Evolutionary conservation across 2,113 vertebrate genomes (phyloP).

Genomic region (Indicator indicator): DNA sequence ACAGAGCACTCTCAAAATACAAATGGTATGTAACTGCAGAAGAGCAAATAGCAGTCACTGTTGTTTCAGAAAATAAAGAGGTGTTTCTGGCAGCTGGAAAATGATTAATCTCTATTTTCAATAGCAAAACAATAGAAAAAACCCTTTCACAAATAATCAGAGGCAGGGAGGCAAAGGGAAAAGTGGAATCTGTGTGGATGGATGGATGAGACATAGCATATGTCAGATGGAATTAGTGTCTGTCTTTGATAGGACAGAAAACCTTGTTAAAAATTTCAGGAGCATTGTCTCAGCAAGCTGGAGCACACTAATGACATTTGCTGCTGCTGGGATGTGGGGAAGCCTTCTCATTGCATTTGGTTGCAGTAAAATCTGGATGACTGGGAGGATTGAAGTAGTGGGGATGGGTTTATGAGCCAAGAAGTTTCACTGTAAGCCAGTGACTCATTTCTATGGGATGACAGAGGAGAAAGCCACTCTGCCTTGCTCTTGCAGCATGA

Average conservation of each 20-base stretch:
- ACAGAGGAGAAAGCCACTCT: neutral
- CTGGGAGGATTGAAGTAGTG: neutral
- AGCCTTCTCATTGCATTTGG: neutral
- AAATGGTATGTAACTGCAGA: neutral
- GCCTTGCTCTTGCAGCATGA: fast-evolving
- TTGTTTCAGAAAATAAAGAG: neutral
- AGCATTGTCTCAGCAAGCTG: neutral
- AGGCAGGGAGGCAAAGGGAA: neutral
- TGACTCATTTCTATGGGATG: neutral
- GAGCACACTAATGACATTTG: neutral
- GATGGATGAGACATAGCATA: neutral
- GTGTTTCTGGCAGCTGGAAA: neutral
- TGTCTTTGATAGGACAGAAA: constrained; percentile 23
- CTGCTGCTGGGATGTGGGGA: neutral
- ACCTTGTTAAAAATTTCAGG: constrained; percentile 30
- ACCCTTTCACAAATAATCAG: neutral
- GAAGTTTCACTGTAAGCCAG: neutral
- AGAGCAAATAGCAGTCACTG: neutral
- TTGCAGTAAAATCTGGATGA: neutral
- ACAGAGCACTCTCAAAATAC: neutral
- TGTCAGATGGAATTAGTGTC: constrained; percentile 10
- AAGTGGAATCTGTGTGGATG: neutral
- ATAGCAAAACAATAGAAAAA: neutral
- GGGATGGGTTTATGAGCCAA: neutral
- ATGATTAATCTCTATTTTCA: neutral